These are phyloP conservation scores for Rhynchomys soricoides DNA, from an alignment of 2,113 vertebrate genomes.

Conservation along the genomic window DNA sequence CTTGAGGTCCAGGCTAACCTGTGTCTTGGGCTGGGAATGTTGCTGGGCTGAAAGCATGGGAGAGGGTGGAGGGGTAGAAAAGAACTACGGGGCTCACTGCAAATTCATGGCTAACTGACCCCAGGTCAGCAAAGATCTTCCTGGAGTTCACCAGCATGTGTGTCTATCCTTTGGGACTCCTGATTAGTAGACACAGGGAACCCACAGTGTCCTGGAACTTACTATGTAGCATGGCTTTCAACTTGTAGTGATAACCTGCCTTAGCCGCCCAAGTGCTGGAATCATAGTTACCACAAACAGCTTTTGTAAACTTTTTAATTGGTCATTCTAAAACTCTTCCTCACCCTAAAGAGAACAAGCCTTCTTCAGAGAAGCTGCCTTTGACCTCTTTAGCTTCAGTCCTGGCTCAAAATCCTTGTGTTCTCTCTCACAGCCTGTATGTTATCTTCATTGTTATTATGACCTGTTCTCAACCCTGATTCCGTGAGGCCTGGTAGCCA, in stretches of 20 bases:
- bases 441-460: neutral
- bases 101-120: neutral
- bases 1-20: neutral
- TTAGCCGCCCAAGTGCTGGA: neutral
- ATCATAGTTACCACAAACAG: neutral
- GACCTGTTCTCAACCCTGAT: neutral
- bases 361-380: neutral
- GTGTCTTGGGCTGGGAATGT: neutral
- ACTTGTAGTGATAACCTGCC: neutral
- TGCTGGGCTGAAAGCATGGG: neutral
- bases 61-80: neutral
- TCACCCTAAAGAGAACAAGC: neutral
- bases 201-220: neutral
- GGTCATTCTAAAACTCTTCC: neutral
- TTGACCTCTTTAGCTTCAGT: neutral
- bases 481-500: neutral
- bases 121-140: neutral
- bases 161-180: neutral
- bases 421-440: neutral
- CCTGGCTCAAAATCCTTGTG: neutral
- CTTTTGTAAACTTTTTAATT: conserved; percentile 9
- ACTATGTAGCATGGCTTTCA: neutral
- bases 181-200: neutral
- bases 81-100: neutral
- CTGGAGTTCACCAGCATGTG: neutral